Base-by-base conservation (phyloP, 2,113 vertebrate species). In the Trichomycterus rosablanca region DNA sequence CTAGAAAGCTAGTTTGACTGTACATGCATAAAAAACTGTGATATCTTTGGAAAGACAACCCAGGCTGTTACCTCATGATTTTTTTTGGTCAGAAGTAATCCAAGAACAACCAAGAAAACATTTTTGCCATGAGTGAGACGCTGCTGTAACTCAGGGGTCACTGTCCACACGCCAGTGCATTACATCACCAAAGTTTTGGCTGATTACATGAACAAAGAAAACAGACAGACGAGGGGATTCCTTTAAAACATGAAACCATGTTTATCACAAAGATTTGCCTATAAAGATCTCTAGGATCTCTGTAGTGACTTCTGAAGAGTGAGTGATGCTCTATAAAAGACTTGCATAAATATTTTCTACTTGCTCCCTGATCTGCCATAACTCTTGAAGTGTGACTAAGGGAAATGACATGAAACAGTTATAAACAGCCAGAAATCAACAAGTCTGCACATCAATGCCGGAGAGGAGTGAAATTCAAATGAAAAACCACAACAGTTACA, bases 281-380 rank as follows among this genome's bases (percentile, higher is more conserved):
- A n/a, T n/a, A n/a, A n/a, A n/a, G n/a, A n/a, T n/a, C n/a, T n/a
- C n/a, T n/a, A n/a, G n/a, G n/a, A n/a, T n/a, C n/a, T n/a, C n/a
- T n/a, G n/a, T n/a, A n/a, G n/a, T 28, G 26, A 64, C 23, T 55
- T 5, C 42, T 34, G 19, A 44, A 39, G 42, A 55, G 4, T 15
- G 42, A 24, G 20, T 22, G 39, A 20, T 45, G 18, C 32, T 26
- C 15, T 46, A 16, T 35, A 44, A 46, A 28, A 24, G 19, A 46
- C 28, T 64, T 14, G 15, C 20, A 24, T 46, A 48, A 64, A 56
- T 55, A 56, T 64, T 64, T 64, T 64, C 51, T 52, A 45, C 32
- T 42, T 52, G 60, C 19, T 44, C 14, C 49, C 26, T n/a, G 54
- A 63, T 63, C 28, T 63, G 19, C 34, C 32, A 40, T 34, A 55